Base-by-base conservation (phyloP, 2,888 invertebrate genomes). In the Platerodrilus igneus region DNA sequence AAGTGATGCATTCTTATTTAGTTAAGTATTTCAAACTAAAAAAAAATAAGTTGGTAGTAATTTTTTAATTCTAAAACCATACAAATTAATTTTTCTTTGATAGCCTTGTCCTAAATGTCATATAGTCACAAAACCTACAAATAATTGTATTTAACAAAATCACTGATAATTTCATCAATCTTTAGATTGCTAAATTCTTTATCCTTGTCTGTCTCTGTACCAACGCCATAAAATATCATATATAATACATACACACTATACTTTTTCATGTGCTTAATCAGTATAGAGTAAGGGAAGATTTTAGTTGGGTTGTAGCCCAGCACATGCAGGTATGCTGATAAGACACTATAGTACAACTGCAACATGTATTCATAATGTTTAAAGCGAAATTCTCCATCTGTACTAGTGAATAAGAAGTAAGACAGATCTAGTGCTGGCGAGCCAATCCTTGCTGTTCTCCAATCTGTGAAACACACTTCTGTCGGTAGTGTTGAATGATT, bases 371-470 rank as follows among this genome's bases (percentile, higher is more conserved):
- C 48, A 21, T 45, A 62, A 31, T 60, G 43, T 26, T 52, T 30
- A 15, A 48, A 37, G 2, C 64, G 52, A 9, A 59, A 47, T 14
- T 57, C 42, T 11, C 53, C 51, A 10, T 55, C 51, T 18, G 56
- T 56, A 31, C 56, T 57, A 3, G 53, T 51, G 31, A 56, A 61
- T 9, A 63, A 33, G 34, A 60, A 45, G 29, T 63, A 62, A 4
- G 53, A 43, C 22, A 64, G 26, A 36, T 66, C 66, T 19, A 52
- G 36, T 3, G 51, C 58, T 0, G 58, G 58, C 5, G 56, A 48
- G 8, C 35, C 33, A 5, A 35, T 15, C 15, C 41, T 16, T 9
- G 40, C 19, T 5, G 50, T 23, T 44, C 55, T 53, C 41, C 46
- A 55, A 30, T 55, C 55, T 16, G 55, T 19, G 2, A 55, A 37